Evolutionary conservation across 1,140 invertebrate species (phyloP).

Genomic region (Pseudomyrmex dendroicus): DNA sequence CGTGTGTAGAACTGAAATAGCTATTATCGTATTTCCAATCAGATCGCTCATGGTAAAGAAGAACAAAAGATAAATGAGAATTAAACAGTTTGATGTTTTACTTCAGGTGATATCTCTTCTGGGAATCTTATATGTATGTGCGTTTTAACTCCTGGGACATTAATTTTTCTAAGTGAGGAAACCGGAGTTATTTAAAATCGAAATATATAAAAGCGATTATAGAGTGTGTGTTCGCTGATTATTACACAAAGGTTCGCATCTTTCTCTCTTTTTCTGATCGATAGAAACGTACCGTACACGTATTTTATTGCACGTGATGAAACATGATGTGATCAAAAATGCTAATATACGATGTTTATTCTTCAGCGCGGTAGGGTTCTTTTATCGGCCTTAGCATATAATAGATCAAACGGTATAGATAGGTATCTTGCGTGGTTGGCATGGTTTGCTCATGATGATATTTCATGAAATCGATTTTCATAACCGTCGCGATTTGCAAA

Average conservation of each 20-base stretch:
- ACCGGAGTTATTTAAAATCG: not conserved
- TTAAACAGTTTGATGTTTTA: constrained; percentile 3
- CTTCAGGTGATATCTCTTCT: not conserved
- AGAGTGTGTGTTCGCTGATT: not conserved
- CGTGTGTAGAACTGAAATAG: not conserved
- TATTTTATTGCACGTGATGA: too few relatives aligned
- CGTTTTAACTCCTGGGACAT: not conserved
- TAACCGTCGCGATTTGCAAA: constrained; percentile 21
- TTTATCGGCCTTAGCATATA: too few relatives aligned
- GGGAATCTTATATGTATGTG: not conserved
- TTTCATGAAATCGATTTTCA: constrained; percentile 10
- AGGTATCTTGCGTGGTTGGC: not conserved
- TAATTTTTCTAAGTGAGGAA: not conserved
- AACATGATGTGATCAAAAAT: too few relatives aligned
- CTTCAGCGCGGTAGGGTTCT: too few relatives aligned
- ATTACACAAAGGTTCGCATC: not conserved
- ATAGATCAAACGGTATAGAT: too few relatives aligned
- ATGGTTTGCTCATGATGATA: constrained; percentile 2
- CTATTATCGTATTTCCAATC: constrained; percentile 21
- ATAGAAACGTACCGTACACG: too few relatives aligned
- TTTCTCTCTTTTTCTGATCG: too few relatives aligned
- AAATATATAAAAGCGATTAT: not conserved
- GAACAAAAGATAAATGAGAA: constrained; percentile 16
- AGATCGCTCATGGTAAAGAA: not conserved
- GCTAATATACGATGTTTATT: too few relatives aligned